Conservation (phyloP, 1,140 invertebrate species). For the Ctenoplectra terminalis region DNA sequence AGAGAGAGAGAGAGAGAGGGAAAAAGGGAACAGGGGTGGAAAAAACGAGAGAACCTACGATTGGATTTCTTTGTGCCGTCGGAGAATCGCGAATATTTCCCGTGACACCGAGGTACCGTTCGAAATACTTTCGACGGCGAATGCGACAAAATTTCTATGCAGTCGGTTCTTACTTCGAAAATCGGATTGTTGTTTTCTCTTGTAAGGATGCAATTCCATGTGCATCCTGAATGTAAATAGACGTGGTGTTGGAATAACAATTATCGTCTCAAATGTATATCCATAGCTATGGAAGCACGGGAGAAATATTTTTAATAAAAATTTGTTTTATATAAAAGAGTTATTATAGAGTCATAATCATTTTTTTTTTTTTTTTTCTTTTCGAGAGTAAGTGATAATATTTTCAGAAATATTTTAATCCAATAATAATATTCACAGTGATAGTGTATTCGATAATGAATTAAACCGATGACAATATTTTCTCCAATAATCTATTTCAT, state of each 20-base stretch:
- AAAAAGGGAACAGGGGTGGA: background rate
- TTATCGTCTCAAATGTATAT: too few relatives aligned
- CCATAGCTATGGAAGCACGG: too few relatives aligned
- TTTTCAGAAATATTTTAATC: too few relatives aligned
- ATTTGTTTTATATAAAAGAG: too few relatives aligned
- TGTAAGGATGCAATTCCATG: background rate
- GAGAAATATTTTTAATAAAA: too few relatives aligned
- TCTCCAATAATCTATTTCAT: background rate
- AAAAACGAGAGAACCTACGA: background rate
- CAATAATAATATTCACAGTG: too few relatives aligned
- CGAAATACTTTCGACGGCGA: background rate
- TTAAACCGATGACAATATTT: background rate
- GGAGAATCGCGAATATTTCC: conserved; percentile 16
- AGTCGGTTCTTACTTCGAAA: too few relatives aligned
- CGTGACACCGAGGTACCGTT: background rate
- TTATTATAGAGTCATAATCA: too few relatives aligned
- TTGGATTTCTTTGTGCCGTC: conserved; percentile 1
- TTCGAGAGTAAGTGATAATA: too few relatives aligned
- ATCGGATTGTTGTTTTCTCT: background rate
- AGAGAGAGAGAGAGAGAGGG: background rate
- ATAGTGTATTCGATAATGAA: background rate
- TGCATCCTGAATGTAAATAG: background rate
- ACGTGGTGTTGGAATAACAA: too few relatives aligned
- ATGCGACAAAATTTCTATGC: too few relatives aligned
- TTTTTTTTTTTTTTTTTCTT: too few relatives aligned